Conservation (phyloP, 2,113 vertebrate species). For the Morone saxatilis region DNA sequence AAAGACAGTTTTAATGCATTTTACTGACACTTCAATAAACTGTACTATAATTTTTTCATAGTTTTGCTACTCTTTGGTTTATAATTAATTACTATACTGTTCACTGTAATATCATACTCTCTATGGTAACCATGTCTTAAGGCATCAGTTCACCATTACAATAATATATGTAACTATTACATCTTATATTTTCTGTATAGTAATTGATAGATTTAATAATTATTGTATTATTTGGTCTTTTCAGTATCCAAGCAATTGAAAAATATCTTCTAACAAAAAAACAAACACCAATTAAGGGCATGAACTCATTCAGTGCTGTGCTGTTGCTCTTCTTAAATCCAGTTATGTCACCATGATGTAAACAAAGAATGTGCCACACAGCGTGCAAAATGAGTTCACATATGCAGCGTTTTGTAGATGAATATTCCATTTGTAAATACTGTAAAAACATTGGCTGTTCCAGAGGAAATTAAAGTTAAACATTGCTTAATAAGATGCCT, state of each 20-base stretch:
- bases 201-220: neutral
- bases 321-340: constrained; percentile 18
- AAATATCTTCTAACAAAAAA: neutral
- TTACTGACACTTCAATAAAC: constrained; percentile 4
- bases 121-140: neutral
- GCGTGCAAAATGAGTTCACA: neutral
- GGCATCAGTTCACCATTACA: neutral
- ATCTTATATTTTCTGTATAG: neutral
- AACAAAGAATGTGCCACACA: constrained; percentile 9
- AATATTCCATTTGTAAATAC: constrained; percentile 54
- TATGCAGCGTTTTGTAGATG: constrained; percentile 1
- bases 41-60: neutral
- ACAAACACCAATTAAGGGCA: constrained; percentile 8
- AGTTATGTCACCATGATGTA: constrained; percentile 19
- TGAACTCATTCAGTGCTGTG: neutral
- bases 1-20: neutral
- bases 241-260: neutral
- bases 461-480: constrained; percentile 74
- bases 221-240: constrained; percentile 13
- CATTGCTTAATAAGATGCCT: constrained; percentile 32
- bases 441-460: constrained; percentile 58
- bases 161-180: neutral
- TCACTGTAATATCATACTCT: neutral
- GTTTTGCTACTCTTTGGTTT: neutral
- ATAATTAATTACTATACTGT: neutral